phyloP scores from a whole-genome alignment of 1,140 invertebrate genomes.

The Carcinoscorpius rotundicauda region DNA sequence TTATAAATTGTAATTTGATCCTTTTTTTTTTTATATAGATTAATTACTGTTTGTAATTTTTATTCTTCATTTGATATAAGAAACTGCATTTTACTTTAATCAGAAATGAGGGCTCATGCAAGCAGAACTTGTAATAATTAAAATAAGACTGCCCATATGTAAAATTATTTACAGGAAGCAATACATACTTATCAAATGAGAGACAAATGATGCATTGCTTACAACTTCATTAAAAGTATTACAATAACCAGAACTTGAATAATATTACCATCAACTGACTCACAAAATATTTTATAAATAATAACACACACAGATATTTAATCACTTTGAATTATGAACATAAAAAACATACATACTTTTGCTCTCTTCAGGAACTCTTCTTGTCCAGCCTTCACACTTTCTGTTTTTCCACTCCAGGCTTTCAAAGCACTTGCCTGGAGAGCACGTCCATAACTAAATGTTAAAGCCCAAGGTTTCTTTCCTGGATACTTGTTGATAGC shows the following conservation, averaged over 20 bases:
- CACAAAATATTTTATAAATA: neutral
- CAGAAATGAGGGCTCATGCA: too few species aligned
- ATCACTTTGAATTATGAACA: neutral
- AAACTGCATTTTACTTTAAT: too few species aligned
- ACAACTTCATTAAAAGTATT: too few species aligned
- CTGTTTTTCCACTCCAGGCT: slow-evolving; percentile 81
- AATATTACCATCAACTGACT: too few species aligned
- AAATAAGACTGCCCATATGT: too few species aligned
- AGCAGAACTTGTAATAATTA: too few species aligned
- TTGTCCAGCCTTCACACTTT: slow-evolving; percentile 70
- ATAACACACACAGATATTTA: neutral
- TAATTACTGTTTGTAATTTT: too few species aligned
- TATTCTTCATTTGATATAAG: too few species aligned
- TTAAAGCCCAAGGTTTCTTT: slow-evolving; percentile 85
- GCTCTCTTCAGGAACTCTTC: slow-evolving; percentile 78
- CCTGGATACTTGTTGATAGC: slow-evolving; percentile 75
- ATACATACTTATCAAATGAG: neutral
- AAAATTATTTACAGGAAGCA: too few species aligned
- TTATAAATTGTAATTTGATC: too few species aligned
- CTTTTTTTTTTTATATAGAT: too few species aligned
- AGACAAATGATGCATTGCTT: neutral
- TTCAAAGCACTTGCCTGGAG: slow-evolving; percentile 76
- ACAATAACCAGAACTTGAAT: too few species aligned
- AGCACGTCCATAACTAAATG: slow-evolving; percentile 87
- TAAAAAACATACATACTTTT: slow-evolving; percentile 36